Evolutionary conservation across 2,797 vertebrate species (phyloP).

Genomic region (Corythornis leucogaster): DNA sequence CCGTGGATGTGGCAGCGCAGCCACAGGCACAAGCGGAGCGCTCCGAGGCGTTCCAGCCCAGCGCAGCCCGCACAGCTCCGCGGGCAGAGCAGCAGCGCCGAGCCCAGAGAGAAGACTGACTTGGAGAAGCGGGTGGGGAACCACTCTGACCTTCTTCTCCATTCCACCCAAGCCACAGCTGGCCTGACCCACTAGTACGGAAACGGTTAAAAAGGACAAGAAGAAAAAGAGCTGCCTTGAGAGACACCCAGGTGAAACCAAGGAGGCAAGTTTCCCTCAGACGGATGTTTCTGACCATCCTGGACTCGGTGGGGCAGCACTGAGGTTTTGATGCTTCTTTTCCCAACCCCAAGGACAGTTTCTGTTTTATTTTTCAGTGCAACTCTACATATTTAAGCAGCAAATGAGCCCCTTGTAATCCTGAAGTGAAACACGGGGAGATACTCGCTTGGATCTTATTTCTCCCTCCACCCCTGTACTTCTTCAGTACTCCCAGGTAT

Average conservation of each 20-base stretch:
- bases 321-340: neutral
- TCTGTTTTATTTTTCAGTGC: neutral
- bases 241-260: neutral
- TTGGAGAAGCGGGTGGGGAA: neutral
- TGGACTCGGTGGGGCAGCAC: neutral
- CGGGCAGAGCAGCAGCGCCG: neutral
- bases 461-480: neutral
- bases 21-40: neutral
- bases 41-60: neutral
- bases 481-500: neutral
- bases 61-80: rapidly evolving
- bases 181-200: neutral
- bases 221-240: neutral
- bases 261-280: neutral
- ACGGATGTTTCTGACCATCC: neutral
- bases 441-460: neutral
- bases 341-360: neutral
- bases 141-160: neutral
- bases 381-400: neutral
- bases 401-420: neutral
- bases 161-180: neutral
- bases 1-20: rapidly evolving
- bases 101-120: neutral
- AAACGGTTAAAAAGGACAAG: neutral
- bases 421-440: neutral